Conservation (phyloP, 2,888 invertebrate species). For the Pristionchus arcanus region DNA sequence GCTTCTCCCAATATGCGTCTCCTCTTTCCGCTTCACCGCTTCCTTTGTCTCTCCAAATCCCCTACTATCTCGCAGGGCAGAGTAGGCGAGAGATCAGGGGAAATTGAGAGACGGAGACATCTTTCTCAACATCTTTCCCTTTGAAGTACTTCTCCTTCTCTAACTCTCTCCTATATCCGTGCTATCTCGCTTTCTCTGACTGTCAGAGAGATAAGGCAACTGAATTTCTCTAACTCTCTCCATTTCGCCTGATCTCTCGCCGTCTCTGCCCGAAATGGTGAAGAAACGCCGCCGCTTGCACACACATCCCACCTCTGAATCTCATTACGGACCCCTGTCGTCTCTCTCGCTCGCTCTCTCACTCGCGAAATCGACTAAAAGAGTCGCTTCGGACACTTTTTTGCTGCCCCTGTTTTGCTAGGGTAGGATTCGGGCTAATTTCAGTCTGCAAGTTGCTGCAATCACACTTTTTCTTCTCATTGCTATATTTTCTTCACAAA, state of each 20-base stretch:
- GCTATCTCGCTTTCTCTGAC: slow-evolving; percentile 48
- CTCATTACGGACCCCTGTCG: slow-evolving; percentile 1
- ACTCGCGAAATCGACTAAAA: slow-evolving; percentile 28
- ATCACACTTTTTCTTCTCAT: no score
- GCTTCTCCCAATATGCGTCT: background rate
- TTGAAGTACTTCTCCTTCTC: slow-evolving; percentile 39
- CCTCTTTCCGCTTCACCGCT: background rate
- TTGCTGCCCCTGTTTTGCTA: background rate
- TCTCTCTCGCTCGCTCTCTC: background rate
- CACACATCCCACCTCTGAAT: slow-evolving; percentile 19
- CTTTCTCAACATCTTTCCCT: slow-evolving; percentile 23
- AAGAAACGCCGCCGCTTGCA: background rate
- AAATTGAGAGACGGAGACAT: background rate
- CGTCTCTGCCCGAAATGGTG: background rate
- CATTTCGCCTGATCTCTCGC: background rate
- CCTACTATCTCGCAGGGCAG: no score
- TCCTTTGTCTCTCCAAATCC: background rate
- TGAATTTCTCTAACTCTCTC: slow-evolving; percentile 56
- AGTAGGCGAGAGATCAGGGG: no score
- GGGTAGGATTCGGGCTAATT: no score
- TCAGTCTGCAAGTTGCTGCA: no score
- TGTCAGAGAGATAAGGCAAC: slow-evolving; percentile 37
- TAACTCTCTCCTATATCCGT: slow-evolving; percentile 5
- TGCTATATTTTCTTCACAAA: no score
- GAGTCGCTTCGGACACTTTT: slow-evolving; percentile 16